A percentile compares a stretch with the other conserved stretches of the same genome.
Conservation (phyloP, 2,888 invertebrate genomes). For the Idaea biselata region DNA sequence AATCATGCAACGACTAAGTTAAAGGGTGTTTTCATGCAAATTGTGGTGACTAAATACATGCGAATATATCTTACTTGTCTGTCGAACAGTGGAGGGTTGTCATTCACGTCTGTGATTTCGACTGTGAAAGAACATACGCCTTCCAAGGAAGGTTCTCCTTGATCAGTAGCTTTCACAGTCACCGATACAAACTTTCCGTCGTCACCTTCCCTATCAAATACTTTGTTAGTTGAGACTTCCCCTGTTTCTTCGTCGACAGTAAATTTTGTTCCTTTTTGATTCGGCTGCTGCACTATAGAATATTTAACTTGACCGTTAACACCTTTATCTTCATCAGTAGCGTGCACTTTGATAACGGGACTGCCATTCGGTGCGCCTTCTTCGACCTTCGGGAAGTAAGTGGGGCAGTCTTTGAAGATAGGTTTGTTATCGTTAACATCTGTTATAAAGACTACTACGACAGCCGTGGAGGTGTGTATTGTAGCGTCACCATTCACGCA, state of each 20-base stretch:
- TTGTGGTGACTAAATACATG: slow-evolving; percentile 31
- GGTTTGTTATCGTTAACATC: slow-evolving; percentile 99
- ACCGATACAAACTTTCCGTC: slow-evolving; percentile 98
- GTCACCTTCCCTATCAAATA: slow-evolving; percentile 97
- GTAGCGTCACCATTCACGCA: slow-evolving; percentile 93
- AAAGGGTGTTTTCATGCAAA: slow-evolving; percentile 47
- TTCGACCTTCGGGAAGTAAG: slow-evolving; percentile 95
- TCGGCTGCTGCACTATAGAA: slow-evolving; percentile 97
- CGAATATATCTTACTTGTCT: slow-evolving; percentile 86
- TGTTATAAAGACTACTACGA: slow-evolving; percentile 97
- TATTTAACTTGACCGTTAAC: slow-evolving; percentile 97
- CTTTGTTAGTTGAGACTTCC: slow-evolving; percentile 96
- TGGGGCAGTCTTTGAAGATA: slow-evolving; percentile 95
- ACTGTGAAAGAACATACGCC: slow-evolving; percentile 99
- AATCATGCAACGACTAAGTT: slow-evolving; percentile 43
- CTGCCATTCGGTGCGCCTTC: slow-evolving; percentile 97
- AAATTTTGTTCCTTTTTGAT: slow-evolving; percentile 97
- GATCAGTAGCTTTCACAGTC: slow-evolving; percentile 98
- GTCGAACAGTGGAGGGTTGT: slow-evolving; percentile 97
- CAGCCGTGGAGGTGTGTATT: slow-evolving; percentile 95
- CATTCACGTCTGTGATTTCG: slow-evolving; percentile 98
- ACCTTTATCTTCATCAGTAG: slow-evolving; percentile 97
- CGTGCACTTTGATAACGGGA: slow-evolving; percentile 95
- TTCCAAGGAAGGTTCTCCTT: slow-evolving; percentile 98
- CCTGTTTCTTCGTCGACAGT: slow-evolving; percentile 97